Percentiles rank a stretch among this genome's conserved stretches.
These are phyloP conservation scores for Spheniscus mendiculus DNA, from an alignment of 2,113 vertebrate genomes.

Conservation along the genomic window DNA sequence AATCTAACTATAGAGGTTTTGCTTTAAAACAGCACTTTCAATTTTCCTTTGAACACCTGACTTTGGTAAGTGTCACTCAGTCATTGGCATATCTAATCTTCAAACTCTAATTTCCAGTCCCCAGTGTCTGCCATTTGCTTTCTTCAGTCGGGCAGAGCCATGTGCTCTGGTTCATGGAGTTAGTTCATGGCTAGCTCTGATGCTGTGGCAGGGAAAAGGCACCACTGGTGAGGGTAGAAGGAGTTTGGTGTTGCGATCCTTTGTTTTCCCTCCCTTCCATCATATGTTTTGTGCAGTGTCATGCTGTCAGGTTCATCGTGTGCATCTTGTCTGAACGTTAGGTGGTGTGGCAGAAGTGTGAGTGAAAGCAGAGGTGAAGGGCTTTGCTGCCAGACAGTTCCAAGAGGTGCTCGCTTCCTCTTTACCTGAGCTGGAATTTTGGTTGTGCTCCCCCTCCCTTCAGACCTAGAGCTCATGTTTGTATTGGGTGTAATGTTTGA, in stretches of 20 bases:
- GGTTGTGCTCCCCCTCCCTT: not conserved
- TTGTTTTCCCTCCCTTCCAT: not conserved
- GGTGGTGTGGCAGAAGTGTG: not conserved
- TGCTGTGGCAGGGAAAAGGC: not conserved
- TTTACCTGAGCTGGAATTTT: not conserved
- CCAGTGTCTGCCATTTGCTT: not conserved
- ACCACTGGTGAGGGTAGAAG: not conserved
- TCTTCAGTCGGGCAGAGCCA: not conserved
- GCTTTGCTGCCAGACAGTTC: not conserved
- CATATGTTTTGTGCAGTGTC: fast-evolving
- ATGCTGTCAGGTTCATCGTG: fast-evolving
- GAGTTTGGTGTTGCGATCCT: not conserved
- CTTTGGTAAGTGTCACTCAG: not conserved
- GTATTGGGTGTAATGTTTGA: not conserved
- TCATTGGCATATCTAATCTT: not conserved
- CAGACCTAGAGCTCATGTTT: fast-evolving
- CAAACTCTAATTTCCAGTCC: not conserved
- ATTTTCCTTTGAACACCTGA: not conserved
- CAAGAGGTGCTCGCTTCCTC: not conserved
- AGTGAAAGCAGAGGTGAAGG: not conserved
- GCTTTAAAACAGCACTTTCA: not conserved
- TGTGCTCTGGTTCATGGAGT: not conserved
- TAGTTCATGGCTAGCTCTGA: not conserved
- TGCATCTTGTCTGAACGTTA: not conserved
- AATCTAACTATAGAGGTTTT: not conserved